These are phyloP conservation scores for Paedocypris micromegethes DNA, from an alignment of 2,797 vertebrate species.

Conservation along the genomic window DNA sequence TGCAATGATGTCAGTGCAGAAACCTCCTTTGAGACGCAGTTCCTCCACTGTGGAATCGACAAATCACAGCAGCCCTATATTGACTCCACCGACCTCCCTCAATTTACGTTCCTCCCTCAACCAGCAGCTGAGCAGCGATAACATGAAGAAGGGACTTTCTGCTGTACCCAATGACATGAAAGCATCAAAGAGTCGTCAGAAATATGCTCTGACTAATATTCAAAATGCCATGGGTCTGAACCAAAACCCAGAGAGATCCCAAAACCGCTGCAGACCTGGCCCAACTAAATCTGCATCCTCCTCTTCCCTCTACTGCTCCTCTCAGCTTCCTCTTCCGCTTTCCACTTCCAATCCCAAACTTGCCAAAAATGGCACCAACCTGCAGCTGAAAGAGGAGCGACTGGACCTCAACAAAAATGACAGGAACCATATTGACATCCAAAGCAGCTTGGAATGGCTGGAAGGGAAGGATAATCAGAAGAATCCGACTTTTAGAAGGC, in stretches of 20 bases:
- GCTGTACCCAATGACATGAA: conserved; percentile 67
- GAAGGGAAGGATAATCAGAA: conserved; percentile 80
- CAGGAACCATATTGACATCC: conserved; percentile 65
- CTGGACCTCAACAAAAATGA: conserved; percentile 84
- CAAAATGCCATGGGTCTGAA: conserved; percentile 86
- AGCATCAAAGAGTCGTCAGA: conserved; percentile 86
- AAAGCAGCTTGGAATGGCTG: conserved; percentile 79
- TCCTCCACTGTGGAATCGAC: conserved; percentile 77
- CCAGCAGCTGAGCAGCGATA: conserved; percentile 84
- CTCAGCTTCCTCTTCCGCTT: conserved; percentile 63
- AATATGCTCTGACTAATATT: conserved; percentile 84
- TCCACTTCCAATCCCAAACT: conserved; percentile 86
- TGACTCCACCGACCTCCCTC: conserved; percentile 84
- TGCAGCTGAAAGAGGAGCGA: conserved; percentile 89
- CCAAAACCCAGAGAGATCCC: conserved; percentile 60
- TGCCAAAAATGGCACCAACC: conserved; percentile 95
- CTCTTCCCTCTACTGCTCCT: conserved; percentile 76
- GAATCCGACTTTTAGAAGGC: conserved; percentile 67
- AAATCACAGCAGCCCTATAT: conserved; percentile 69
- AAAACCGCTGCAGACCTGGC: conserved; percentile 65
- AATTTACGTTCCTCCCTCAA: conserved; percentile 92
- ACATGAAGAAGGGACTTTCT: conserved; percentile 67
- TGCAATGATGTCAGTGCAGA: conserved; percentile 82
- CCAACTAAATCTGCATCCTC: conserved; percentile 73
- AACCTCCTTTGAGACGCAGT: conserved; percentile 76